phyloP scores from a whole-genome alignment of 2,797 vertebrate genomes.

The Fratercula arctica region DNA sequence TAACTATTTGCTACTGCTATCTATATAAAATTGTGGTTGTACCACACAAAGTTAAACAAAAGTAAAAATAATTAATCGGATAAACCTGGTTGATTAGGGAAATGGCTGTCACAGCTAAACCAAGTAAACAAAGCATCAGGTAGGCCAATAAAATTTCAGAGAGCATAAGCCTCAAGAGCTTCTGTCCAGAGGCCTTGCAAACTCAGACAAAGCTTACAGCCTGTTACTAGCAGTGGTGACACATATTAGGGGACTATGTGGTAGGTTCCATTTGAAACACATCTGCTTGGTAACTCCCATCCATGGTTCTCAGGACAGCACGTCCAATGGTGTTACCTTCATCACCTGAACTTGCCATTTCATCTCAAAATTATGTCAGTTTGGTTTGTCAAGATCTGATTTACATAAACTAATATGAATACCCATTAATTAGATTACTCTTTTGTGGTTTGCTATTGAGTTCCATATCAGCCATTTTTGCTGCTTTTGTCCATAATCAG shows the following conservation, averaged over 20 bases:
- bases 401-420: not conserved
- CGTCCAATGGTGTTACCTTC: not conserved
- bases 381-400: not conserved
- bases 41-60: not conserved
- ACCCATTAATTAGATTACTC: not conserved
- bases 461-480: not conserved
- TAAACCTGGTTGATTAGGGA: not conserved
- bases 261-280: not conserved
- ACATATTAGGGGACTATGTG: not conserved
- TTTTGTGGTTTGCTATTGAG: not conserved
- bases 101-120: not conserved
- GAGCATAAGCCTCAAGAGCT: not conserved
- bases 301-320: not conserved
- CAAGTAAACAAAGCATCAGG: not conserved
- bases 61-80: not conserved
- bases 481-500: not conserved
- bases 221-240: not conserved
- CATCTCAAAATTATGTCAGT: not conserved
- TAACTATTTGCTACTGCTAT: not conserved
- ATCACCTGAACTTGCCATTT: not conserved
- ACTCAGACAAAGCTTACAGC: not conserved
- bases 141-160: not conserved
- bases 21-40: not conserved
- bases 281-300: not conserved
- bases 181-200: not conserved